Base-by-base conservation (phyloP, 2,797 vertebrate species). In the Rhinatrema bivittatum region DNA sequence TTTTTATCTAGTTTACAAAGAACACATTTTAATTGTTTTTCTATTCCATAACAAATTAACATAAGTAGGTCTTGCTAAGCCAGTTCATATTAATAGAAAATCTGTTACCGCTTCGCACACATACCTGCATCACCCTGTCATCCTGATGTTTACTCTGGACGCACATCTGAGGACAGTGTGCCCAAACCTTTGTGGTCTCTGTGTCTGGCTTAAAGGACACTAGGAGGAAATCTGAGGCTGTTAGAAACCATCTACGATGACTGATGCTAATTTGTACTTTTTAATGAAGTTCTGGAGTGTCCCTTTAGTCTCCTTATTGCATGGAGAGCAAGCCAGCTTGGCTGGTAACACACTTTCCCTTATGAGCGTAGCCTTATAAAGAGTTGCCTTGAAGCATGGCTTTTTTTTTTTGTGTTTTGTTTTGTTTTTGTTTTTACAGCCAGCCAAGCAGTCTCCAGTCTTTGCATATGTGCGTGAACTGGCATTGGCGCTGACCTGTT, bases 281-380 rank as follows among this genome's bases (percentile, higher is more conserved):
- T 36, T 46, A 55, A 54, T 55, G 44, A 55, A 39, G 25, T 33
- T 27, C 36, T 64, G 58, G 67, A 63, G 60, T 41, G 32, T 42
- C 3, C 12, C 52, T 64, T 56, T 60, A 63, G 65, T n/a, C 42
- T 63, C 42, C 46, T 68, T 68, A 68, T 49, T 62, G 29, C 44
- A 16, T 47, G 67, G 62, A 61, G 58, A 57, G 46, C 45, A 36
- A 3, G 12, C 32, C 48, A 51, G 53, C 60, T 50, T 60, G 19
- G 45, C 60, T 41, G 32, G 5, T 5, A 7, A 56, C n/a, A 2
- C 49, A 42, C 19, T 18, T n/a, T 25, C 18, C 39, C 63, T 63
- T 44, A n/a, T n/a, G n/a, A n/a, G n/a, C n/a, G n/a, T n/a, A 39
- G 38, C 59, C 44, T 57, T 48, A 9, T 15, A 44, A 37, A 7